Base-by-base conservation (phyloP, 64 coral and sea anemone genomes). In the Orbicella faveolata region DNA sequence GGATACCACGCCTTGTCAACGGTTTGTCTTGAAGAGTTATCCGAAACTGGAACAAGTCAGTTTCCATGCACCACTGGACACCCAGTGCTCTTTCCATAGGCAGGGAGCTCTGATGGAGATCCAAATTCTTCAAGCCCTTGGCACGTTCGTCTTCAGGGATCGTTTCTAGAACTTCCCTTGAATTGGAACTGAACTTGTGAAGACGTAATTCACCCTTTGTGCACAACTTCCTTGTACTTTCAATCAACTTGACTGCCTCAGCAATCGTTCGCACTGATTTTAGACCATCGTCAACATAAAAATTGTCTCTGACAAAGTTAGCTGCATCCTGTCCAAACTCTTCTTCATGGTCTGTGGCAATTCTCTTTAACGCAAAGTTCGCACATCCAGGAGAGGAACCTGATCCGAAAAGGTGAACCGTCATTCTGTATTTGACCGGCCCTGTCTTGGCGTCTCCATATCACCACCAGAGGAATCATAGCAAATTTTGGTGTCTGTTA, bases 391-490 rank as follows among this genome's bases (percentile, higher is more conserved):
- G 84, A 18, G 75, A 79, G 17, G 70, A 61, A 10, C 20, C 33
- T 57, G 86, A 73, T 6, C 86, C 86, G 35, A 88, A 88, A 57
- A 87, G 66, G 84, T 87, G 39, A 13, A 87, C 84, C 10, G 20
- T 53, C 84, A 87, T 87, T 73, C 68, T n/a, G 39, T 79, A 89
- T 19, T 89, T 52, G 18, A 89, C 19, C 1, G 88, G 88, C 74
- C 23, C 34, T 14, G 18, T 0, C 3, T 44, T 20, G 9, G 79
- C 37, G 88, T 80, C 63, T 3, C 26, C 59, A 51, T 53, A 33
- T 34, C 64, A n/a, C 88, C 88, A 89, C 88, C 75, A 89, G 17
- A 89, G 53, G 76, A 89, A 89, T 9, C 75, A 19, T 55, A 80
- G 21, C 9, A 80, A 12, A 53, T 89, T 66, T 2, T 57, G 55